Base-by-base conservation (phyloP, 1,140 invertebrate genomes). In the Trichogramma pretiosum region DNA sequence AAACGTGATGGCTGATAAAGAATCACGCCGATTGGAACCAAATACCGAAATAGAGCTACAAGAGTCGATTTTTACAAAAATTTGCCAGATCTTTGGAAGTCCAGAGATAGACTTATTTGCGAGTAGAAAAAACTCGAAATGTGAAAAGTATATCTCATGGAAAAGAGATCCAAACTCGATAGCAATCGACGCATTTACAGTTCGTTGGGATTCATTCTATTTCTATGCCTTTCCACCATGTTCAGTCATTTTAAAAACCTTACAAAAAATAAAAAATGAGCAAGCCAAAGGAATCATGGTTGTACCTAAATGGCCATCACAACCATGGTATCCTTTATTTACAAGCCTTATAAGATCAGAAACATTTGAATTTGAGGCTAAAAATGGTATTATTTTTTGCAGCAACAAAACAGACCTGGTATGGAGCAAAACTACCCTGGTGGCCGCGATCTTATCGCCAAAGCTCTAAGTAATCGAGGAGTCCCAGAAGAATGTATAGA, bases 221-320 rank as follows among this genome's bases (percentile, higher is more conserved):
- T 47, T 47, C 17, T 38, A 47, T 19, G 35, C 22, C 16, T 46
- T 62, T 50, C 56, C 60, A 13, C 56, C 60, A 7, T 54, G 60
- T 39, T 14, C 51, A n/a, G 3, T 58, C 36, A 55, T 56, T 36
- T 18, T 54, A 13, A 51, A 46, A 46, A 26, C 36, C 0, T 34
- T 56, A 17, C 35, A 39, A 10, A 58, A 58, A 48, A 39, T 46
- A 39, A 33, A 22, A 17, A 3, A 48, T 49, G 28, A 36, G 28
- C 22, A 52, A 45, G 56, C 55, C 14, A 11, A 4, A 21, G 46
- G 46, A 11, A 41, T 41, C 26, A 7, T 48, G 23, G 36, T 48
- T 4, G 37, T 41, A 23, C 46, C 46, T 5, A 24, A 48, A 10
- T 48, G 37, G 37, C 46, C 46, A 26, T 24, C 26, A 2, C 28